Evolutionary conservation across 2,888 invertebrate genomes (phyloP).

Genomic region (Andrena chrysosceles): DNA sequence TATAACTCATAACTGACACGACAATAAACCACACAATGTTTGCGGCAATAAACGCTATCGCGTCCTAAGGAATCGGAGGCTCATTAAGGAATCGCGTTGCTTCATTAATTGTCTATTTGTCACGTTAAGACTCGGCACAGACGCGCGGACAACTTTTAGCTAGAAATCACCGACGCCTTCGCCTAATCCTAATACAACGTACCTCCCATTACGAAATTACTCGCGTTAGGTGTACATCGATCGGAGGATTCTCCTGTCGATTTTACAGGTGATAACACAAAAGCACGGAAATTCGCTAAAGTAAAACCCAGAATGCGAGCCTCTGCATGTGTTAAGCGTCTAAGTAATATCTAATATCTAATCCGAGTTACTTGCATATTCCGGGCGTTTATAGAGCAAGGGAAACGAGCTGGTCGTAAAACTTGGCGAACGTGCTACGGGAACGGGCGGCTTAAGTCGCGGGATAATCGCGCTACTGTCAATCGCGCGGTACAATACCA

Average conservation of each 20-base stretch:
- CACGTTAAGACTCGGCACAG: neutral
- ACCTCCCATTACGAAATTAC: neutral
- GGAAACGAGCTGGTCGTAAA: slow-evolving; percentile 34
- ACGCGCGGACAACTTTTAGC: neutral
- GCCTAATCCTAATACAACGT: neutral
- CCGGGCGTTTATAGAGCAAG: neutral
- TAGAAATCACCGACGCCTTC: neutral
- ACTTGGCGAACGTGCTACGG: slow-evolving; percentile 34
- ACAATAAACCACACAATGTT: slow-evolving; percentile 44
- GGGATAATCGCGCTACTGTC: slow-evolving; percentile 21
- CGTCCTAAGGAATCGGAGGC: neutral
- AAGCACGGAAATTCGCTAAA: neutral
- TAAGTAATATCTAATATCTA: neutral
- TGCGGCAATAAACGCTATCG: slow-evolving; percentile 25
- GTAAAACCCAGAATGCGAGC: neutral
- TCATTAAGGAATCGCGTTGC: slow-evolving; percentile 33
- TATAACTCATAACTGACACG: slow-evolving; percentile 52
- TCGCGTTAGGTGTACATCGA: too few relatives aligned
- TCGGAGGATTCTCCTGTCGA: neutral
- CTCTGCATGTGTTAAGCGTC: slow-evolving; percentile 11
- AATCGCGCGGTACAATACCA: slow-evolving; percentile 19
- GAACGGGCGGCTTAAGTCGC: slow-evolving; percentile 25
- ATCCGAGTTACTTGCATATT: slow-evolving; percentile 15
- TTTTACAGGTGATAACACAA: neutral
- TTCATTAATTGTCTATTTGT: slow-evolving; percentile 37